phyloP scores from a whole-genome alignment of 2,888 invertebrate genomes.

The Agelastica alni region DNA sequence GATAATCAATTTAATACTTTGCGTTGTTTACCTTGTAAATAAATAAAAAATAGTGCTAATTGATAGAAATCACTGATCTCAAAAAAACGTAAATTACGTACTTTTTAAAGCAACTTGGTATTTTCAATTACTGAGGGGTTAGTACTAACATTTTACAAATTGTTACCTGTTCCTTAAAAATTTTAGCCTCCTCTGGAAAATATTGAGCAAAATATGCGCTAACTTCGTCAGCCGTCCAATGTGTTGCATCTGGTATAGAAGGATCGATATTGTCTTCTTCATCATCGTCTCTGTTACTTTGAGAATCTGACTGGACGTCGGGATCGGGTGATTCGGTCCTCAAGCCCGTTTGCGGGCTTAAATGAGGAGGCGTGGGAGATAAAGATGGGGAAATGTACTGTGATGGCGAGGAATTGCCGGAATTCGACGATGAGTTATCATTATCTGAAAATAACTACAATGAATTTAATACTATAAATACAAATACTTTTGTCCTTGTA shows the following conservation, averaged over 20 bases:
- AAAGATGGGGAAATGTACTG: conserved; percentile 36
- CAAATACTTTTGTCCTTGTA: too few relatives aligned
- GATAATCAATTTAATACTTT: too few relatives aligned
- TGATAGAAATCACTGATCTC: too few relatives aligned
- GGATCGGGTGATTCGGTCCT: conserved; percentile 28
- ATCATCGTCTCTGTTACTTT: conserved; percentile 47
- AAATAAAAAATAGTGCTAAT: too few relatives aligned
- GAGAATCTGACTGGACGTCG: conserved; percentile 42
- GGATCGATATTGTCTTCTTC: conserved; percentile 62
- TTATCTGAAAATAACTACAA: conserved; percentile 26
- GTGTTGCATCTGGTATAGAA: conserved; percentile 75
- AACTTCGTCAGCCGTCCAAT: conserved; percentile 85
- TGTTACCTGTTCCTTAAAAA: conserved; percentile 78
- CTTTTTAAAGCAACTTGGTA: too few relatives aligned
- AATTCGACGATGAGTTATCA: conserved; percentile 30
- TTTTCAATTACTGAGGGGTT: too few relatives aligned
- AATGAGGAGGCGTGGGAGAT: conserved; percentile 49
- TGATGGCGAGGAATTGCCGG: conserved; percentile 28
- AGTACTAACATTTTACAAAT: too few relatives aligned
- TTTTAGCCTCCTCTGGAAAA: conserved; percentile 79
- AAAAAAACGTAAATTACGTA: too few relatives aligned
- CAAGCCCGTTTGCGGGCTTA: conserved; percentile 50
- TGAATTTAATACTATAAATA: too few relatives aligned
- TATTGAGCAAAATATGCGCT: conserved; percentile 76
- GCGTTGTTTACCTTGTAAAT: too few relatives aligned